Evolutionary conservation across 2,888 invertebrate species (phyloP).

Genomic region (Tillus elongatus): DNA sequence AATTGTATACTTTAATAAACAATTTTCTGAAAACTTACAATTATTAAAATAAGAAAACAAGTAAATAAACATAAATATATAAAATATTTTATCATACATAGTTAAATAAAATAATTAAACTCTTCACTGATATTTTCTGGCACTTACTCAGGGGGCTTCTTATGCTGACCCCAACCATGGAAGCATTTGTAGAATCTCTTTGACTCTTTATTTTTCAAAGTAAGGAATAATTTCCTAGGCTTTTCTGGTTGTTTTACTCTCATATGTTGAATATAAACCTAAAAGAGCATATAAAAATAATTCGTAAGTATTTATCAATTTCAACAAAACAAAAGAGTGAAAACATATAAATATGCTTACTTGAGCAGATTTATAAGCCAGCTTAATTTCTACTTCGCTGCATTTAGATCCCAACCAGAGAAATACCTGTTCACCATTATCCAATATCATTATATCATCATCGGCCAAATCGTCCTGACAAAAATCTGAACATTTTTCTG

Average conservation of each 20-base stretch:
- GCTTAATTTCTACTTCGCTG: slow-evolving; percentile 97
- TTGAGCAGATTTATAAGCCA: slow-evolving; percentile 97
- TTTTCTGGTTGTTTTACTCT: slow-evolving; percentile 87
- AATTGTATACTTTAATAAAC: too few species aligned
- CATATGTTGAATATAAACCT: slow-evolving; percentile 98
- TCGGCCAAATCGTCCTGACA: slow-evolving; percentile 99
- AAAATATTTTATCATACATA: too few species aligned
- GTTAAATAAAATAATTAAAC: too few species aligned
- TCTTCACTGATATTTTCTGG: too few species aligned
- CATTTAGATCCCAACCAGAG: slow-evolving; percentile 95
- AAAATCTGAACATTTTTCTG: slow-evolving; percentile 97
- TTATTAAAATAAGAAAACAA: too few species aligned
- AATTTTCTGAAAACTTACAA: too few species aligned
- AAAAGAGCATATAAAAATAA: slow-evolving; percentile 14
- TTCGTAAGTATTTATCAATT: not conserved
- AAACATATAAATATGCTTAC: slow-evolving; percentile 44
- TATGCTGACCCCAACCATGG: slow-evolving; percentile 95
- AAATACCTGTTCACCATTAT: slow-evolving; percentile 96
- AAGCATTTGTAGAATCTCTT: slow-evolving; percentile 94
- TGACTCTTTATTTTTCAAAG: slow-evolving; percentile 94
- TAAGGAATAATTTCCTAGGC: slow-evolving; percentile 84
- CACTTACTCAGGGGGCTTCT: slow-evolving; percentile 63
- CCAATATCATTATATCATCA: slow-evolving; percentile 99
- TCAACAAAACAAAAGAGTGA: not conserved
- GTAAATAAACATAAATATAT: too few species aligned